Evolutionary conservation across 2,888 invertebrate species (phyloP).

Genomic region (Diarsia mendica): DNA sequence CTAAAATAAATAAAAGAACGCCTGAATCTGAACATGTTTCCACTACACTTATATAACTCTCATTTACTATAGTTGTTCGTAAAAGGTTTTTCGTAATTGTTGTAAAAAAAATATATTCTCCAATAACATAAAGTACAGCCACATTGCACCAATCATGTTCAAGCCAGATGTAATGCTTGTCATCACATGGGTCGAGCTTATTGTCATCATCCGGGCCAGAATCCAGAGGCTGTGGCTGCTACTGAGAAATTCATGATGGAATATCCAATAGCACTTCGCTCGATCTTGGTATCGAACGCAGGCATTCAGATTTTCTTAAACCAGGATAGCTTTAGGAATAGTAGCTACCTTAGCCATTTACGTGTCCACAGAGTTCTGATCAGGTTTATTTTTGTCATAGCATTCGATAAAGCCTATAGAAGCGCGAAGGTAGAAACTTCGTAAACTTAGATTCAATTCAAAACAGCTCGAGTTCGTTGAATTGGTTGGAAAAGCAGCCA

Average conservation of each 20-base stretch:
- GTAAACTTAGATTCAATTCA: slow-evolving; percentile 4
- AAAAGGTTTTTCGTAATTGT: background rate
- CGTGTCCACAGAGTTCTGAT: background rate
- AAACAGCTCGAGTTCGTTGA: background rate
- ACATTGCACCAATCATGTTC: too few species aligned
- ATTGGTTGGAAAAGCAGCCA: background rate
- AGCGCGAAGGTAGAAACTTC: background rate
- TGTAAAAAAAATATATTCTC: too few species aligned
- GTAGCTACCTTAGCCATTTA: background rate
- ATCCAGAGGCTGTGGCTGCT: too few species aligned
- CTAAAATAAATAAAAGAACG: too few species aligned
- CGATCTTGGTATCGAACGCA: too few species aligned
- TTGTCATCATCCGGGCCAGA: too few species aligned
- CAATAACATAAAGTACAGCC: too few species aligned
- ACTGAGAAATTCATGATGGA: too few species aligned
- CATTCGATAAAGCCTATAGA: background rate
- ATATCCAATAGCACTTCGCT: too few species aligned
- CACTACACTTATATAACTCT: background rate
- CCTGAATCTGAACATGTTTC: background rate
- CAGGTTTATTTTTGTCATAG: background rate
- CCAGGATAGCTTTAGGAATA: background rate
- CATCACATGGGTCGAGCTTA: too few species aligned
- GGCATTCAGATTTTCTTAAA: background rate
- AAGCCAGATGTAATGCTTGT: too few species aligned
- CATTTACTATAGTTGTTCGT: background rate